phyloP scores from a whole-genome alignment of 2,113 vertebrate genomes.

The Hippoglossus stenolepis region DNA sequence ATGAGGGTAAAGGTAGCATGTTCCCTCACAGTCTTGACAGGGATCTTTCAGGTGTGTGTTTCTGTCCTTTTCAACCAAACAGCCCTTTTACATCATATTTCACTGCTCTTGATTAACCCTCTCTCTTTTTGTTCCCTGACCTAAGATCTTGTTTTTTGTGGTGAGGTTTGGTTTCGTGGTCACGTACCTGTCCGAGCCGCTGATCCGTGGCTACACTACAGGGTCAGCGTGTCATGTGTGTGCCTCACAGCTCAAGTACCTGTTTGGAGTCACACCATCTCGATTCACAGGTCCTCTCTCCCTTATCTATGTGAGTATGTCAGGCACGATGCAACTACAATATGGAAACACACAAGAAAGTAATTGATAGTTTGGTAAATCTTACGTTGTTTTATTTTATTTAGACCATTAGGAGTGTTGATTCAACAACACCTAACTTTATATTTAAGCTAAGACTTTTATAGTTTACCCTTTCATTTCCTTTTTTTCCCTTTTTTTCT shows the following conservation, averaged over 20 bases:
- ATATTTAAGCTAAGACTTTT: too few species aligned
- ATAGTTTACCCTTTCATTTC: too few species aligned
- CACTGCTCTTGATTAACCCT: neutral
- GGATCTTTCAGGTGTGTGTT: slow-evolving; percentile 88
- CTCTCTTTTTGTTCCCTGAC: neutral
- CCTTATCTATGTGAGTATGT: slow-evolving; percentile 87
- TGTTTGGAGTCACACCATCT: slow-evolving; percentile 84
- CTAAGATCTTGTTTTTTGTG: slow-evolving; percentile 89
- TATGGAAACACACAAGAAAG: too few species aligned
- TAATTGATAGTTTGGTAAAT: too few species aligned
- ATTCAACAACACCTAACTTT: too few species aligned
- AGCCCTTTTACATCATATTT: neutral
- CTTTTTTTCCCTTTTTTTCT: too few species aligned
- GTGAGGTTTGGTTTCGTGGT: slow-evolving; percentile 94
- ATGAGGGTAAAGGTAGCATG: slow-evolving; percentile 86
- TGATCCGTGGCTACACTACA: slow-evolving; percentile 93
- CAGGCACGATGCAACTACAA: neutral
- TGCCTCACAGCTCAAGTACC: slow-evolving; percentile 91
- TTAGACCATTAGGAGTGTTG: too few species aligned
- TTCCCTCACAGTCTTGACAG: slow-evolving; percentile 84
- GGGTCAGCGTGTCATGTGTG: slow-evolving; percentile 89
- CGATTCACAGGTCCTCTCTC: slow-evolving; percentile 86
- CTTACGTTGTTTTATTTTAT: too few species aligned
- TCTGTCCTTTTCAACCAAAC: neutral
- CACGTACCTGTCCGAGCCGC: slow-evolving; percentile 93